These are phyloP conservation scores for Tachina grossa DNA, from an alignment of 2,888 invertebrate genomes.

Conservation along the genomic window DNA sequence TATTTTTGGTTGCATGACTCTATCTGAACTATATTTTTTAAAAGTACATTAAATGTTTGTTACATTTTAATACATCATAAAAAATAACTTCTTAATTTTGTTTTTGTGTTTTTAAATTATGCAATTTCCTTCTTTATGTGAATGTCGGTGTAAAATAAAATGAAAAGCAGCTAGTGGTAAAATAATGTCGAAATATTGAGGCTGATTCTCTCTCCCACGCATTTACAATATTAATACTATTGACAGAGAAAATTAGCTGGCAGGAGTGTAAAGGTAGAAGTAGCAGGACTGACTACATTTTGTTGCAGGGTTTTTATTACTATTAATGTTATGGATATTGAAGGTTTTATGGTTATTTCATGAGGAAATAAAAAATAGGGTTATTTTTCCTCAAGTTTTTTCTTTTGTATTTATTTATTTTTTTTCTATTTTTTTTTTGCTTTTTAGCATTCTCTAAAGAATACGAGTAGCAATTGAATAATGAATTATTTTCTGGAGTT, in stretches of 20 bases:
- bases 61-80: too few species aligned
- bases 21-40: too few species aligned
- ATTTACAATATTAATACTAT: slow-evolving; percentile 43
- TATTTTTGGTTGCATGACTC: too few species aligned
- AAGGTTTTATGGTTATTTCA: slow-evolving; percentile 59
- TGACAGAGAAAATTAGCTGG: slow-evolving; percentile 28
- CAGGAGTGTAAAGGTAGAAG: neutral
- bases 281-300: slow-evolving; percentile 4
- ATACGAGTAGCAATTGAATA: slow-evolving; percentile 37
- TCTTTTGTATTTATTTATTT: neutral
- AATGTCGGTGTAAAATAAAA: slow-evolving; percentile 21
- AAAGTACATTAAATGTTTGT: too few species aligned
- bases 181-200: slow-evolving; percentile 63
- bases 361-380: slow-evolving; percentile 53
- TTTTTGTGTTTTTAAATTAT: too few species aligned
- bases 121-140: neutral
- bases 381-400: slow-evolving; percentile 10
- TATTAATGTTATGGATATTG: slow-evolving; percentile 67
- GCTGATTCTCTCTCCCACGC: slow-evolving; percentile 25
- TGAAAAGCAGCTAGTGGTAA: slow-evolving; percentile 53
- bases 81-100: too few species aligned
- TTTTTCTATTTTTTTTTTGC: neutral
- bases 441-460: slow-evolving; percentile 22
- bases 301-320: slow-evolving; percentile 59
- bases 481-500: slow-evolving; percentile 33